phyloP scores from a whole-genome alignment of 2,888 invertebrate genomes.

The Sminthurides aquaticus region DNA sequence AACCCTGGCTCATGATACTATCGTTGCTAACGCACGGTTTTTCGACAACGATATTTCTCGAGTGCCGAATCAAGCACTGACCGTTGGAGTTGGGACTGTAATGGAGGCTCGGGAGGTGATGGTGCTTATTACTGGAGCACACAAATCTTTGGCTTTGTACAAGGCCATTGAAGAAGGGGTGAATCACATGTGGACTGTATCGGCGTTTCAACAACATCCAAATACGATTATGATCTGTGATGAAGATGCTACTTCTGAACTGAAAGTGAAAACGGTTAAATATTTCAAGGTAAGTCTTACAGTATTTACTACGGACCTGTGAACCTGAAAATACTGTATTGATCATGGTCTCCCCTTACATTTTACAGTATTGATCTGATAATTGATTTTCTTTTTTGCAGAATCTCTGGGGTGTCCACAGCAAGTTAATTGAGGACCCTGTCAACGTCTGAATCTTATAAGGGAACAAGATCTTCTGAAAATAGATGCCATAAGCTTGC shows the following conservation, averaged over 20 bases:
- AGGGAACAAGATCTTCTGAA: no score
- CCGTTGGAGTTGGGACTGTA: constrained; percentile 97
- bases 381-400: constrained; percentile 47
- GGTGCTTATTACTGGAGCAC: constrained; percentile 93
- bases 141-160: constrained; percentile 92
- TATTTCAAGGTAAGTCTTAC: constrained; percentile 89
- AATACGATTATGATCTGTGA: constrained; percentile 90
- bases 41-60: constrained; percentile 87
- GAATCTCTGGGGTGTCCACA: constrained; percentile 56
- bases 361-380: constrained; percentile 1
- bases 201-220: constrained; percentile 94
- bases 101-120: constrained; percentile 98
- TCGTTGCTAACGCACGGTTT: constrained; percentile 94
- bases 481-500: no score
- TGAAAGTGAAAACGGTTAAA: constrained; percentile 95
- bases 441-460: constrained; percentile 33
- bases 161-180: constrained; percentile 98
- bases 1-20: constrained; percentile 91
- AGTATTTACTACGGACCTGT: neutral
- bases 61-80: constrained; percentile 91
- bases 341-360: neutral
- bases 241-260: constrained; percentile 92
- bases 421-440: constrained; percentile 51
- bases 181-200: constrained; percentile 99
- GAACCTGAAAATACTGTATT: neutral